A percentile compares a stretch with the other conserved stretches of the same genome.
These are phyloP conservation scores for Melieria picta DNA, from an alignment of 2,888 invertebrate species.

Conservation along the genomic window DNA sequence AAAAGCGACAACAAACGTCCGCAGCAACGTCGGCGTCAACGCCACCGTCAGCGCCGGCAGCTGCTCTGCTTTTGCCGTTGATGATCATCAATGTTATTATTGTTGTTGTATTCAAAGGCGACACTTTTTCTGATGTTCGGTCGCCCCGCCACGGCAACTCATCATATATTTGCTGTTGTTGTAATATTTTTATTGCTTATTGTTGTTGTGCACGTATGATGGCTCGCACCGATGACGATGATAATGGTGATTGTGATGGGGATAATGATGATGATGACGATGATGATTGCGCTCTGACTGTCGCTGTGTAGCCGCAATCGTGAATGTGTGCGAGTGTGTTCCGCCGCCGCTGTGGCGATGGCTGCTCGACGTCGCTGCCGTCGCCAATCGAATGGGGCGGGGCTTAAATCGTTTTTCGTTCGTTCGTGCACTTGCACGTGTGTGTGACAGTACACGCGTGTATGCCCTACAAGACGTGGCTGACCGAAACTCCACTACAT, in stretches of 20 bases:
- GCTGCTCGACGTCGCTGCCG: slow-evolving; percentile 44
- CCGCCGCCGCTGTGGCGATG: slow-evolving; percentile 35
- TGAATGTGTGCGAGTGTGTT: slow-evolving; percentile 35
- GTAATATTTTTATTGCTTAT: too few relatives aligned
- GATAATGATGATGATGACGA: background rate
- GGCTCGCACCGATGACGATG: too few relatives aligned
- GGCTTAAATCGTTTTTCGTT: slow-evolving; percentile 54
- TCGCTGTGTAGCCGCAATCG: slow-evolving; percentile 2
- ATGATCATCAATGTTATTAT: slow-evolving; percentile 4
- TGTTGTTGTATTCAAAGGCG: slow-evolving; percentile 15
- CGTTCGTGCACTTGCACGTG: slow-evolving; percentile 28
- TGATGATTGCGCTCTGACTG: background rate
- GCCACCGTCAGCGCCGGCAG: slow-evolving; percentile 3
- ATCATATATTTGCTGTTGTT: slow-evolving; percentile 6
- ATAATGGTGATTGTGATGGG: too few relatives aligned
- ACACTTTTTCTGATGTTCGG: slow-evolving; percentile 27
- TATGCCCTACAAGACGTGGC: too few relatives aligned
- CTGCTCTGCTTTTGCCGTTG: background rate
- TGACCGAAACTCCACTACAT: too few relatives aligned
- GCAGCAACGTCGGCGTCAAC: background rate
- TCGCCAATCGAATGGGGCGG: slow-evolving; percentile 64
- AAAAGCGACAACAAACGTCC: background rate
- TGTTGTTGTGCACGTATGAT: too few relatives aligned
- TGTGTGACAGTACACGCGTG: background rate
- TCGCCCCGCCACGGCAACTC: background rate